Base-by-base conservation (phyloP, 1,140 invertebrate genomes). In the Steinernema feltiae region DNA sequence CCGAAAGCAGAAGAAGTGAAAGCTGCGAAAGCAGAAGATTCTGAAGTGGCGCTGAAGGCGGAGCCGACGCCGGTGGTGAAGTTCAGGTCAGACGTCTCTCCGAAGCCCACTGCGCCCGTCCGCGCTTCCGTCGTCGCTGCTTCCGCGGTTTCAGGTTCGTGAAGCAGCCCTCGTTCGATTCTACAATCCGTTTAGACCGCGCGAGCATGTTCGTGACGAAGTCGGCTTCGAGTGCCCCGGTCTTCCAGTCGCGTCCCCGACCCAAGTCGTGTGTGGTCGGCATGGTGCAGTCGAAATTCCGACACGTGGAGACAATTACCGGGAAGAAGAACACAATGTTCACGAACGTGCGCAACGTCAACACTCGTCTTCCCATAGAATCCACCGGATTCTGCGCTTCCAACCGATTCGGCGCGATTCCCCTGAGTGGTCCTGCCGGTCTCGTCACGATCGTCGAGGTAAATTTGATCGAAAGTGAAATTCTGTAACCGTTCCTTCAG, bases 321-420 rank as follows among this genome's bases (percentile, higher is more conserved):
- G 75, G 74, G 3, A 63, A 46, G 46, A 75, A 75, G 73, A 70
- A 48, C 17, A 32, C 31, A 3, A 71, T 79, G 32, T 81, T 81
- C 80, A 80, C 74, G 2, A 88, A 88, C 75, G 75, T 88, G 3
- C 79, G 86, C 1, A 87, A 86, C 69, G 74, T 88, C 7, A 83
- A 85, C 74, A 88, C 84, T 30, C 87, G 82, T 17, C 78, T 88
- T 46, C 87, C 88, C 30, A 86, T 86, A 18, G 87, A 88, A 72
- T 86, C 86, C 75, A 84, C 88, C 80, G 80, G 87, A 70, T 88
- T 88, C 76, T 81, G 76, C 53, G 84, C 82, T 15, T 87, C 87
- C 76, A 78, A 63, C 7, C 78, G 84, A 29, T 82, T 85, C 21
- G 88, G 85, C 80, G 88, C 87, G 3, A 80, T 88, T 48, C 87